Evolutionary conservation across 2,888 invertebrate genomes (phyloP).

Genomic region (Griposia aprilina): DNA sequence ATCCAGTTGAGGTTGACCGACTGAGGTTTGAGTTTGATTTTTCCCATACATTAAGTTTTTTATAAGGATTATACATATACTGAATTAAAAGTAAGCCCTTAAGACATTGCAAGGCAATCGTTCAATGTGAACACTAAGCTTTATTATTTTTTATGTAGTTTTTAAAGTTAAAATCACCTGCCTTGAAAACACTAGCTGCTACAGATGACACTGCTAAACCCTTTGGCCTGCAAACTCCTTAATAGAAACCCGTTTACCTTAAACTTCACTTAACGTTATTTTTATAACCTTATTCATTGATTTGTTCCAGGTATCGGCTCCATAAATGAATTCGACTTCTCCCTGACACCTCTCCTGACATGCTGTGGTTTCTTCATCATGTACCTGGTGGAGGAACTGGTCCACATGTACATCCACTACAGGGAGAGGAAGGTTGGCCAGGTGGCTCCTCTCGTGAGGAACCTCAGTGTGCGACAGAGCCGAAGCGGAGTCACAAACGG

Average conservation of each 20-base stretch:
- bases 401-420: slow-evolving; percentile 92
- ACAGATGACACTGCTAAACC: slow-evolving; percentile 9
- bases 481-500: slow-evolving; percentile 70
- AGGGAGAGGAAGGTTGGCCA: slow-evolving; percentile 83
- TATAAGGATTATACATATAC: neutral
- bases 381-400: slow-evolving; percentile 95
- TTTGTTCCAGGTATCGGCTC: slow-evolving; percentile 76
- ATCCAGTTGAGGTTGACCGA: neutral
- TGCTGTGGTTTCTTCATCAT: slow-evolving; percentile 94
- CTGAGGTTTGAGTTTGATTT: neutral
- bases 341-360: slow-evolving; percentile 93
- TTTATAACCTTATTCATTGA: slow-evolving; percentile 26
- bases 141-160: neutral
- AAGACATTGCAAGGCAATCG: neutral
- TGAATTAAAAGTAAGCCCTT: neutral
- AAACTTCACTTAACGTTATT: neutral
- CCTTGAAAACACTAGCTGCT: slow-evolving; percentile 3
- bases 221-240: slow-evolving; percentile 12
- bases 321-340: slow-evolving; percentile 90
- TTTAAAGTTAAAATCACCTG: neutral
- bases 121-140: neutral
- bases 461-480: slow-evolving; percentile 85
- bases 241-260: slow-evolving; percentile 10
- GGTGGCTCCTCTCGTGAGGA: slow-evolving; percentile 81
- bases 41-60: neutral